Evolutionary conservation across 2,797 vertebrate species (phyloP).

Genomic region (Podarcis siculus): DNA sequence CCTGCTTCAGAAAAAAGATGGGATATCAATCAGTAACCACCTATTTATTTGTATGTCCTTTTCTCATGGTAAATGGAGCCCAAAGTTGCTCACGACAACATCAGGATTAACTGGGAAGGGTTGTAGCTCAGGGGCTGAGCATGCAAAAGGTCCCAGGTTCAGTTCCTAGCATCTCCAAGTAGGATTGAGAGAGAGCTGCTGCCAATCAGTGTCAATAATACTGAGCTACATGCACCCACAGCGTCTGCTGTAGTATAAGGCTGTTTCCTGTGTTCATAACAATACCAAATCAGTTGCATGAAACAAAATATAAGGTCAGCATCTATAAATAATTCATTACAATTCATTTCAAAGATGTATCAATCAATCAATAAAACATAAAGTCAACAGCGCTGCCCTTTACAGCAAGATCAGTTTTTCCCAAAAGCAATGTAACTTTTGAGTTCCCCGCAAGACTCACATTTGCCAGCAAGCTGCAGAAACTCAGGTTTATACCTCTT

Average conservation of each 20-base stretch:
- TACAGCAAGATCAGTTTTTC: not conserved
- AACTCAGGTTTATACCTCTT: not conserved
- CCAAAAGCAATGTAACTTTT: not conserved
- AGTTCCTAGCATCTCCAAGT: too few relatives aligned
- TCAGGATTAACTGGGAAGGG: too few relatives aligned
- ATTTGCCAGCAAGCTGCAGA: not conserved
- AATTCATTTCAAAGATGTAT: not conserved
- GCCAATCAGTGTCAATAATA: too few relatives aligned
- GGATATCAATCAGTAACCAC: not conserved
- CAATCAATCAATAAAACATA: not conserved
- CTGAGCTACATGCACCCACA: too few relatives aligned
- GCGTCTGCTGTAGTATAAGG: too few relatives aligned
- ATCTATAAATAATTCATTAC: not conserved
- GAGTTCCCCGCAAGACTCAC: not conserved
- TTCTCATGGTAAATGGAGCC: not conserved
- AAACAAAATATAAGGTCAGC: not conserved
- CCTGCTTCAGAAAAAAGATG: not conserved
- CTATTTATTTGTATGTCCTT: not conserved
- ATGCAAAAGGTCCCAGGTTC: too few relatives aligned
- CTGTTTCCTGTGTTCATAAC: not conserved
- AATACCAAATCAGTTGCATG: not conserved
- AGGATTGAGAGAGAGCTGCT: too few relatives aligned
- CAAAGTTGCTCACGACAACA: not conserved
- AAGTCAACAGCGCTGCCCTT: not conserved
- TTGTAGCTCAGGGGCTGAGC: too few relatives aligned